Conservation (phyloP, 2,797 vertebrate genomes). For the Chelonia mydas region DNA sequence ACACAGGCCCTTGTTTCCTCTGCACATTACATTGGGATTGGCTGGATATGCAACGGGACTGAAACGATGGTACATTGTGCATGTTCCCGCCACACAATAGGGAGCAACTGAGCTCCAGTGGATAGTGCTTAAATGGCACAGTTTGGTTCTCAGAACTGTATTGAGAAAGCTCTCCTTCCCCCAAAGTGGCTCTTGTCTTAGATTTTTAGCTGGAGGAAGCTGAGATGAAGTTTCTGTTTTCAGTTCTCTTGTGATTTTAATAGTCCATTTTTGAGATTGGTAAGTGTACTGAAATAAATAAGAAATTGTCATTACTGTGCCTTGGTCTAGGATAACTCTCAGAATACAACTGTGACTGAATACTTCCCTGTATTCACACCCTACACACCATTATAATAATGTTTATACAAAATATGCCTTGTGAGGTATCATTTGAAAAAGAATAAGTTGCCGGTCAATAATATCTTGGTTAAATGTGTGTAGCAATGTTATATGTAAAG, state of each 20-base stretch:
- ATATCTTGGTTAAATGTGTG: neutral
- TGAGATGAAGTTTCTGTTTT: neutral
- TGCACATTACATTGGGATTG: rapidly evolving
- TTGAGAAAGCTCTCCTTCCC: neutral
- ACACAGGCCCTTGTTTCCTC: neutral
- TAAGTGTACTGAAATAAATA: neutral
- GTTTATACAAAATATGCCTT: neutral
- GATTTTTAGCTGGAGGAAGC: slow-evolving; percentile 16
- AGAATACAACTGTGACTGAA: neutral
- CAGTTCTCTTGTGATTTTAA: neutral
- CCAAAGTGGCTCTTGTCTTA: neutral
- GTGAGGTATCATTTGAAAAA: neutral
- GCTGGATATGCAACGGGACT: neutral
- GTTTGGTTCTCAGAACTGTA: neutral
- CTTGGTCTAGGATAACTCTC: neutral
- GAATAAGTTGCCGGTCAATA: neutral
- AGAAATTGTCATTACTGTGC: rapidly evolving
- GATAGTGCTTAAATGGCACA: neutral
- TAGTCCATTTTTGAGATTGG: neutral
- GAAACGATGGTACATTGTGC: no score
- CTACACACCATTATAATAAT: neutral
- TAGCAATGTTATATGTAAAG: neutral
- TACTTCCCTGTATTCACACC: neutral
- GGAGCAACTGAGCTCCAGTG: neutral
- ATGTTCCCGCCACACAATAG: neutral